Evolutionary conservation across 2,888 invertebrate genomes (phyloP), one percentile per base, ranked within the genome.

Genomic region (Acronicta psi): DNA sequence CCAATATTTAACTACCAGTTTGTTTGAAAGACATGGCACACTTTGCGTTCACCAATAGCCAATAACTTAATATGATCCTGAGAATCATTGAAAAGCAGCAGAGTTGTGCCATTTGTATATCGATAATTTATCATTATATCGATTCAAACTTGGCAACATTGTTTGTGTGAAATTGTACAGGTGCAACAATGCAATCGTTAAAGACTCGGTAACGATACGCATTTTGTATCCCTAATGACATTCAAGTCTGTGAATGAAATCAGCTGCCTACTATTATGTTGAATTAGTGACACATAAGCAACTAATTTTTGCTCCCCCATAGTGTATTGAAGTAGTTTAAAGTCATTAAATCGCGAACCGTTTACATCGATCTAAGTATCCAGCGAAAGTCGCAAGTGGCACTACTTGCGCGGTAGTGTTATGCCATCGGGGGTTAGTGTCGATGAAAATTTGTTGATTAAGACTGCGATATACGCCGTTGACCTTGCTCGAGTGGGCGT

Each of bases 161-260:
- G 59, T 67, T 72, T 68, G 73, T 68, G 68, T 73, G 68, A 68
- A 68, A 67, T 55, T 47, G n/a, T 40, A 45, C 73, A 68, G 68
- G 60, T 72, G 68, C 49, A 57, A 40, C 14, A 9, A 49, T 68
- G 52, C 43, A 52, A 25, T 16, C n/a, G 34, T 42, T 36, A 51
- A 36, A 36, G 8, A 37, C 29, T 38, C 13, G 8, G 14, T 20
- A 41, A 45, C 9, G 0, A 34, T 5, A 18, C 7, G 37, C n/a
- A n/a, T 41, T 69, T 45, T 16, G 34, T 49, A 25, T 44, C 16
- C 18, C 18, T 37, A 50, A 29, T 38, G 40, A 16, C 13, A 29
- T 29, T 10, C 9, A 29, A n/a, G 16, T 17, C 17, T 38, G 16
- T 1, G 37, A 38, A 38, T 25, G 29, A 13, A n/a, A 29, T 49